Conservation (phyloP, 2,113 vertebrate genomes). For the Ellobius talpinus region DNA sequence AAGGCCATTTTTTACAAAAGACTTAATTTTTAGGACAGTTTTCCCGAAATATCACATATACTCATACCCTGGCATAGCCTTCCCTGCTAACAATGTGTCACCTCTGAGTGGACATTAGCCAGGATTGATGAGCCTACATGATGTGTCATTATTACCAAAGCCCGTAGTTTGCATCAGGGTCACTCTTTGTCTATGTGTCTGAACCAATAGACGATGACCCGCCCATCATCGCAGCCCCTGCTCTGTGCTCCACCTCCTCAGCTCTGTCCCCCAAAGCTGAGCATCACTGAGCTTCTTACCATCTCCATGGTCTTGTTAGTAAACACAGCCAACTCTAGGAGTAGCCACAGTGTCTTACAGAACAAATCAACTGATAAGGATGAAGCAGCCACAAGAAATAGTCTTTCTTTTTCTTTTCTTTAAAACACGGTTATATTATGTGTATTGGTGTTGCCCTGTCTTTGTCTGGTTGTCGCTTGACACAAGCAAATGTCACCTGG, state of each 20-base stretch:
- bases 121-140: not conserved
- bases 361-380: not conserved
- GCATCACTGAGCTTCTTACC: not conserved
- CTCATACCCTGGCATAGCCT: too few species aligned
- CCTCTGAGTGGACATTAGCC: not conserved
- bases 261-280: not conserved
- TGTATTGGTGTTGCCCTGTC: not conserved
- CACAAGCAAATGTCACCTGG: not conserved
- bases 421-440: not conserved
- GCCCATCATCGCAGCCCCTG: not conserved
- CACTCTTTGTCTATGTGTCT: not conserved
- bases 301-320: not conserved
- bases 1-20: not conserved
- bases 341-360: not conserved
- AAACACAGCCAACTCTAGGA: not conserved
- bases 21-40: not conserved
- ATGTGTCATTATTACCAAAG: not conserved
- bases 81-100: not conserved
- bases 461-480: not conserved
- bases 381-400: not conserved
- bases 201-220: not conserved
- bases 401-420: not conserved
- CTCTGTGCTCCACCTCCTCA: not conserved
- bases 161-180: not conserved
- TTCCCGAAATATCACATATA: not conserved